Evolutionary conservation across 2,797 vertebrate genomes (phyloP).

Genomic region (Alectoris magna): DNA sequence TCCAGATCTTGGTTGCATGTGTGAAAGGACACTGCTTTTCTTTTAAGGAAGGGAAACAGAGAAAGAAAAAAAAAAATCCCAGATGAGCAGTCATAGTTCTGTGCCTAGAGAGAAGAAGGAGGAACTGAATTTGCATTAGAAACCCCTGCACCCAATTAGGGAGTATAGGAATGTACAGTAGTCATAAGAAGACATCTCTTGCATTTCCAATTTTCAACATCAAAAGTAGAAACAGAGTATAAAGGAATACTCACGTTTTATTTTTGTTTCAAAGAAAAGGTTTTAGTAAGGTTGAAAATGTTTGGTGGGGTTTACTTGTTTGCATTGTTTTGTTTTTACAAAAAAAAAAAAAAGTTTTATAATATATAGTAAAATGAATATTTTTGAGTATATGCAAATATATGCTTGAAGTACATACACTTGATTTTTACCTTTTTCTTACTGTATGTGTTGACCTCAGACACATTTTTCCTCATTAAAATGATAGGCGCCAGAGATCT

Average conservation of each 20-base stretch:
- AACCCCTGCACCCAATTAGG: neutral
- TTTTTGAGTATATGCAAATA: neutral
- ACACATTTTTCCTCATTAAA: neutral
- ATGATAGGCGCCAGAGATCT: neutral
- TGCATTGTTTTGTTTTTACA: neutral
- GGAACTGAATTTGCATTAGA: slow-evolving; percentile 41
- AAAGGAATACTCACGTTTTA: neutral
- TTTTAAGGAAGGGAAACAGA: neutral
- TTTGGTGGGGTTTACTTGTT: neutral
- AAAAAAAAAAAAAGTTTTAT: neutral
- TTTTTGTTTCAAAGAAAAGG: neutral
- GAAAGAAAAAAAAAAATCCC: neutral
- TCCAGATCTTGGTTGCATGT: slow-evolving; percentile 24
- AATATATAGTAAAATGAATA: neutral
- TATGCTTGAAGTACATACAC: neutral
- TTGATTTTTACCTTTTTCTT: neutral
- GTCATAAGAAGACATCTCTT: neutral
- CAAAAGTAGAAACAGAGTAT: neutral
- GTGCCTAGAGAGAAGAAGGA: neutral
- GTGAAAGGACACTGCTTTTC: slow-evolving; percentile 19
- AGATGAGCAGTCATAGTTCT: slow-evolving; percentile 26
- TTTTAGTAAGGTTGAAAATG: neutral
- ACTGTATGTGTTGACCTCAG: neutral
- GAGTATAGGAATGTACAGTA: neutral
- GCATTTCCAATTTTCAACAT: neutral